phyloP scores from a whole-genome alignment of 2,113 vertebrate genomes.

The Python bivittatus region DNA sequence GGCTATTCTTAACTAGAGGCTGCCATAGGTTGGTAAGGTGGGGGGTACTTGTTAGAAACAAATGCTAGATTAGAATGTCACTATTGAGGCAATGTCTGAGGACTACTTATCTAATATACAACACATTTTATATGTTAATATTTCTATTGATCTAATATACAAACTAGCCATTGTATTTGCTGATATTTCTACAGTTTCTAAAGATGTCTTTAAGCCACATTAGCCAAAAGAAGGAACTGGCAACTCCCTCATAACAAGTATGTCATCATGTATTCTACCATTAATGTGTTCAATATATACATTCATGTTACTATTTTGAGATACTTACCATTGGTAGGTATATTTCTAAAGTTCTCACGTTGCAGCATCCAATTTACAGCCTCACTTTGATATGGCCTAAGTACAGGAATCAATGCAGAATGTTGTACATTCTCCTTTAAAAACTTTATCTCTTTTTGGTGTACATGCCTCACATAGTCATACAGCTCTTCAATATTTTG shows the following conservation, averaged over 20 bases:
- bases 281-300: neutral
- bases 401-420: slow-evolving; percentile 82
- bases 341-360: slow-evolving; percentile 63
- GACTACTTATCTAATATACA: neutral
- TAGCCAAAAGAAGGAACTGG: neutral
- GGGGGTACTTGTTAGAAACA: neutral
- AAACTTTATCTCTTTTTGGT: slow-evolving; percentile 76
- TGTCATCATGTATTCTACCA: neutral
- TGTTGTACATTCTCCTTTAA: slow-evolving; percentile 87
- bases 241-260: neutral
- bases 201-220: neutral
- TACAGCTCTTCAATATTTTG: slow-evolving; percentile 98
- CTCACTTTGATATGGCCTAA: slow-evolving; percentile 78
- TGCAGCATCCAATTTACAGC: slow-evolving; percentile 84
- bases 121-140: neutral
- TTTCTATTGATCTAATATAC: neutral
- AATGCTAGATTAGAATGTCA: neutral
- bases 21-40: neutral
- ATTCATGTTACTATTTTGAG: neutral
- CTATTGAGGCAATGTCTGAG: neutral
- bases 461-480: slow-evolving; percentile 84
- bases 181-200: neutral
- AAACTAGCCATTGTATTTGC: neutral
- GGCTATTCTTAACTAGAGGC: neutral
- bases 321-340: slow-evolving; percentile 70